These are phyloP conservation scores for Phytoseiulus persimilis DNA, from an alignment of 2,888 invertebrate genomes.

Conservation along the genomic window DNA sequence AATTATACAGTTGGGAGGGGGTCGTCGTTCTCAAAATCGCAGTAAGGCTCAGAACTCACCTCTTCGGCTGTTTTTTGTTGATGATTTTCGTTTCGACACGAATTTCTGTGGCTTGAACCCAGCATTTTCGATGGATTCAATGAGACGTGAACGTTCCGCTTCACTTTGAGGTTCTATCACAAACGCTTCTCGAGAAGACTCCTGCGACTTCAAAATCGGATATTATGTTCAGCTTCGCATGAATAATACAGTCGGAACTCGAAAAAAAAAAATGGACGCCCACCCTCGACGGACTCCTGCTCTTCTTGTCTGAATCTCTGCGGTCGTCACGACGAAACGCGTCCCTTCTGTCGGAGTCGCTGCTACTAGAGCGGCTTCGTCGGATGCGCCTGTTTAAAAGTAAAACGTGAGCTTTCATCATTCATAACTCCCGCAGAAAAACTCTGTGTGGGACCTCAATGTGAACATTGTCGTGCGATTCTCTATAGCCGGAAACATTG, in stretches of 20 bases:
- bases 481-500: no score
- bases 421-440: no score
- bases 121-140: slow-evolving; percentile 13
- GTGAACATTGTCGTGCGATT: no score
- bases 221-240: background rate
- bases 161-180: slow-evolving; percentile 30
- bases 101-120: slow-evolving; percentile 27
- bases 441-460: no score
- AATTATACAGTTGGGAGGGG: no score
- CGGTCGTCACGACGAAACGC: background rate
- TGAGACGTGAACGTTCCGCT: slow-evolving; percentile 15
- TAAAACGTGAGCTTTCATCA: no score
- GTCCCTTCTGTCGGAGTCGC: background rate
- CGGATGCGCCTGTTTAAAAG: background rate
- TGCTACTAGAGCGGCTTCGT: slow-evolving; percentile 7
- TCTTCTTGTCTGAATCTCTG: background rate
- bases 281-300: background rate
- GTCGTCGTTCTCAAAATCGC: no score
- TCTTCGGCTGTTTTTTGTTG: background rate
- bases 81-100: slow-evolving; percentile 10
- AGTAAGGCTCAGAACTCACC: slow-evolving; percentile 11
- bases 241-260: background rate
- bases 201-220: background rate
- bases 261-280: background rate
- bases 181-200: background rate